Conservation (phyloP, 2,888 invertebrate species). For the Standfussiana lucernea region DNA sequence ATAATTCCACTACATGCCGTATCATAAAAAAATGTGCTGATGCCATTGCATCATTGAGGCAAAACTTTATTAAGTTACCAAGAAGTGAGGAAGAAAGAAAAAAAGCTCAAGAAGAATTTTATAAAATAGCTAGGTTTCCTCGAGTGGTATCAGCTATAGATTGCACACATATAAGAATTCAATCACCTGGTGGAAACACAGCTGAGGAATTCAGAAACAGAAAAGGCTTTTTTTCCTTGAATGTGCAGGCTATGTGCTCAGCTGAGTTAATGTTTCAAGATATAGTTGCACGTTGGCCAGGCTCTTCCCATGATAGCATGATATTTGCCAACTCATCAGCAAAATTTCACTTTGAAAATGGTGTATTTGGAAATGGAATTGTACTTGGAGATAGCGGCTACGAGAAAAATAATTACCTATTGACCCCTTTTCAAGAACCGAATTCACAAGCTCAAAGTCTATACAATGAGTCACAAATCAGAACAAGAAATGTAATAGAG, state of each 20-base stretch:
- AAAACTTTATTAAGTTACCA: too few relatives aligned
- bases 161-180: constrained; percentile 4
- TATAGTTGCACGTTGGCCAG: constrained; percentile 9
- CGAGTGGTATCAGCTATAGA: constrained; percentile 9
- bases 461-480: too few relatives aligned
- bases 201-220: constrained; percentile 1
- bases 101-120: neutral
- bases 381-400: neutral
- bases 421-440: constrained; percentile 1
- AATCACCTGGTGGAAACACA: constrained; percentile 10
- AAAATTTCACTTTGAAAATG: neutral
- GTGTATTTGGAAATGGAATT: neutral
- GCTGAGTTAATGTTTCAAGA: constrained; percentile 1
- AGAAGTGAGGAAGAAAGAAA: too few relatives aligned
- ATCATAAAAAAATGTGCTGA: neutral
- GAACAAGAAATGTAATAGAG: constrained; percentile 5
- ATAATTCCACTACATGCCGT: constrained; percentile 7
- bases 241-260: constrained; percentile 8
- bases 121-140: too few relatives aligned
- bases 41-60: too few relatives aligned
- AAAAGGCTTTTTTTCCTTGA: neutral
- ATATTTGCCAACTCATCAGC: neutral
- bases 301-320: constrained; percentile 7
- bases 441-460: neutral
- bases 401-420: neutral